Conservation (phyloP, 2,888 invertebrate species). For the Dryococelus australis region DNA sequence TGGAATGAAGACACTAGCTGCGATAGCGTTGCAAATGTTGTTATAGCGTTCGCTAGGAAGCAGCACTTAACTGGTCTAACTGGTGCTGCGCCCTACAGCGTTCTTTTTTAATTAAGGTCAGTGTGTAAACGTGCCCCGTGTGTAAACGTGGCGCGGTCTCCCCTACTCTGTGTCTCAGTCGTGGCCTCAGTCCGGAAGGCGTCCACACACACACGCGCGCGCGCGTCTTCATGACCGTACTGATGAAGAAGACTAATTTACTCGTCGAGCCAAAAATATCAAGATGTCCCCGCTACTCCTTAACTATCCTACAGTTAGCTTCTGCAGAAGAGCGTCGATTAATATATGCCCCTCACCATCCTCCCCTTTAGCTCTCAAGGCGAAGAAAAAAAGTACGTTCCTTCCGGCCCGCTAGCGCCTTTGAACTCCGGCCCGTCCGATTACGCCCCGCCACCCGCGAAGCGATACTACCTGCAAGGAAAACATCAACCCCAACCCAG, state of each 20-base stretch:
- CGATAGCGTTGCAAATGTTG: background rate
- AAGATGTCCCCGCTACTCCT: no score
- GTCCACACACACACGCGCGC: no score
- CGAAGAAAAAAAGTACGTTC: background rate
- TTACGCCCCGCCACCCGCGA: background rate
- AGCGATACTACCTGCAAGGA: background rate
- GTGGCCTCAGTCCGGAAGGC: no score
- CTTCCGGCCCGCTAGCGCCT: background rate
- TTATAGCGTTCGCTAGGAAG: background rate
- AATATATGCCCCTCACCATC: no score
- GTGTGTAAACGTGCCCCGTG: background rate
- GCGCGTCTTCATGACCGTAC: no score
- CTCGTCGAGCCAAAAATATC: no score
- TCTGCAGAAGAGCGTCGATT: no score
- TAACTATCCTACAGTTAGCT: no score
- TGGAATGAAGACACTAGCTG: background rate
- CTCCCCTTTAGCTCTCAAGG: no score
- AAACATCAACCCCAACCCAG: background rate
- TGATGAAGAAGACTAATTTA: no score
- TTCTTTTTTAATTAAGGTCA: background rate
- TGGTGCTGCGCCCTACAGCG: background rate
- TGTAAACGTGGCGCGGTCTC: background rate
- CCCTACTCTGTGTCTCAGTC: background rate
- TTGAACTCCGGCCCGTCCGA: constrained; percentile 1
- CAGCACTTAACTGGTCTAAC: background rate